phyloP scores from a whole-genome alignment of 2,113 vertebrate genomes.

The Grallaria varia region DNA sequence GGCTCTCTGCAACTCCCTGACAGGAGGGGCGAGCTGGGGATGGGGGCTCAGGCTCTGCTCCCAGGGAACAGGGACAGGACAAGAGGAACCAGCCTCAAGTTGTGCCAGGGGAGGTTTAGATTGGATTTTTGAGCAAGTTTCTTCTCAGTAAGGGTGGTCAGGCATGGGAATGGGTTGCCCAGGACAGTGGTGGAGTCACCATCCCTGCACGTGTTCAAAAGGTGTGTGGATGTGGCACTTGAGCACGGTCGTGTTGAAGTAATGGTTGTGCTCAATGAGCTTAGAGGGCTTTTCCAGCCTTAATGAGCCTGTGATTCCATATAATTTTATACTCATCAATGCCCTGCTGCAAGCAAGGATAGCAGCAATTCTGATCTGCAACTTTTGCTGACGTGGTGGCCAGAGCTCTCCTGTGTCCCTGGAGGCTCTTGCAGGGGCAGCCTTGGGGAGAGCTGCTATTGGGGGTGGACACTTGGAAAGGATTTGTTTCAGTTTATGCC shows the following conservation, averaged over 20 bases:
- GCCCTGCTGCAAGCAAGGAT: background rate
- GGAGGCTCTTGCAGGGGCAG: rapidly evolving
- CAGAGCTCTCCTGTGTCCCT: background rate
- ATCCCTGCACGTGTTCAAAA: background rate
- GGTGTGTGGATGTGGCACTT: background rate
- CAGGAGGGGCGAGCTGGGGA: rapidly evolving
- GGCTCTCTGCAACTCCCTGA: background rate
- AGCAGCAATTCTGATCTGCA: background rate
- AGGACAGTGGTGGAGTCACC: background rate
- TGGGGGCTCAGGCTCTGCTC: background rate
- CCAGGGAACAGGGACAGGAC: background rate
- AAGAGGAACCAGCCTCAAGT: rapidly evolving
- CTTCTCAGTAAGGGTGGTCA: background rate
- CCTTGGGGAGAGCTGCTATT: background rate
- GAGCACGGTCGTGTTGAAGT: background rate
- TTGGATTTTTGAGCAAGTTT: background rate
- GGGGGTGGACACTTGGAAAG: too few species aligned
- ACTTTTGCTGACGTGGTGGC: rapidly evolving
- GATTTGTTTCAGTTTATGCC: background rate
- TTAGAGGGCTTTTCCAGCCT: background rate
- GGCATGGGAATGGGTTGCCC: background rate
- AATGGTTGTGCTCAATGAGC: rapidly evolving
- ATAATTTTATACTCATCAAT: background rate
- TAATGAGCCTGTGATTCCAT: background rate
- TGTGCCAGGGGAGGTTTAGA: background rate